Evolutionary conservation across 1,140 invertebrate genomes (phyloP).

Genomic region (Ceratina australensis): DNA sequence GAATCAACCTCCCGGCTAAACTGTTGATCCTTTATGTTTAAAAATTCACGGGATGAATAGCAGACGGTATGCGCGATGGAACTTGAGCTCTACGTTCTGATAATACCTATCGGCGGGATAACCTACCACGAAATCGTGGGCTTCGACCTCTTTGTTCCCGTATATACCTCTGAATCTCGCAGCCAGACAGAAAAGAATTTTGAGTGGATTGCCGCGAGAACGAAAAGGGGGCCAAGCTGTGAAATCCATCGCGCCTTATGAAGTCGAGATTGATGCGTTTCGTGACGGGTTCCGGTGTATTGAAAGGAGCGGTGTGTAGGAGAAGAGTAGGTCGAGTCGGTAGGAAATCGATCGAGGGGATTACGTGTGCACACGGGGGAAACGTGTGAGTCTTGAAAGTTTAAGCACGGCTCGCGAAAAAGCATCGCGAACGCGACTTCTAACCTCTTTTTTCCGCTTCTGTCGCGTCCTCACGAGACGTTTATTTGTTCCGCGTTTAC

Average conservation of each 20-base stretch:
- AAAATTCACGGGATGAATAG: too few species aligned
- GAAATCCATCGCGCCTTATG: slow-evolving; percentile 24
- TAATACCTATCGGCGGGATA: too few species aligned
- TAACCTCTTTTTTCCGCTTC: not conserved
- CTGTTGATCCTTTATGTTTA: too few species aligned
- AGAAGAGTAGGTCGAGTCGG: slow-evolving; percentile 32
- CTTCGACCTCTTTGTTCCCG: not conserved
- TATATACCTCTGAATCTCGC: not conserved
- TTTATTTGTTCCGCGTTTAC: slow-evolving; percentile 5
- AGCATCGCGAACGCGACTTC: slow-evolving; percentile 12
- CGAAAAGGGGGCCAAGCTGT: not conserved
- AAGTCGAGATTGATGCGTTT: slow-evolving; percentile 45
- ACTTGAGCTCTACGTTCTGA: too few species aligned
- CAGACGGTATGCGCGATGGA: too few species aligned
- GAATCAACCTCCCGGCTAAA: not conserved
- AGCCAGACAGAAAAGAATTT: not conserved
- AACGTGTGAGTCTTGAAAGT: slow-evolving; percentile 40
- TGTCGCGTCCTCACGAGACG: slow-evolving; percentile 1
- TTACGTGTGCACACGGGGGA: slow-evolving; percentile 32
- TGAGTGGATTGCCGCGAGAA: slow-evolving; percentile 10
- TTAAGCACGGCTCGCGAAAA: slow-evolving; percentile 35
- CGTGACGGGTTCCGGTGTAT: slow-evolving; percentile 37
- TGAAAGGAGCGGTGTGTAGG: not conserved
- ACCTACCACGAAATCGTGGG: not conserved
- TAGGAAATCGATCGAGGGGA: slow-evolving; percentile 37